Evolutionary conservation across 2,797 vertebrate genomes (phyloP).

Genomic region (Esox masquinongy): DNA sequence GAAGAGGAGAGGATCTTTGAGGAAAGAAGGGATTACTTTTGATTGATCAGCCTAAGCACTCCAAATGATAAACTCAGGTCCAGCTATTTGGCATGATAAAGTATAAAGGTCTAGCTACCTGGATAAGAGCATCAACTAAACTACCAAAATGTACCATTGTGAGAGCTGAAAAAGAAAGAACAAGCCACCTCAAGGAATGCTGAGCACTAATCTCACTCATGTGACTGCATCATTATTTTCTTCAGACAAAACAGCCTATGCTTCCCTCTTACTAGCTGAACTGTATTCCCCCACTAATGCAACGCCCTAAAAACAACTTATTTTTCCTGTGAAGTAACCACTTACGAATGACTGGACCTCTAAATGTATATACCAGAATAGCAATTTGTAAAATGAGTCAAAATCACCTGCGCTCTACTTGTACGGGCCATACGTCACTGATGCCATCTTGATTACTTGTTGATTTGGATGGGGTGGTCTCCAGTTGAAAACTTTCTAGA

Average conservation of each 20-base stretch:
- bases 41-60: not conserved
- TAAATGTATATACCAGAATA: not conserved
- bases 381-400: not conserved
- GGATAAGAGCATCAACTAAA: not conserved
- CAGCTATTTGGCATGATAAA: not conserved
- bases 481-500: conserved; percentile 89
- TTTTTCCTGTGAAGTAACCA: not conserved
- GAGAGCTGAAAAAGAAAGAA: not conserved
- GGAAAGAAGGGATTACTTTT: not conserved
- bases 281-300: not conserved
- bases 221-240: conserved; percentile 51
- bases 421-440: conserved; percentile 84
- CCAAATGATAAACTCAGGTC: not conserved
- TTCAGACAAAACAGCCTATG: conserved; percentile 21
- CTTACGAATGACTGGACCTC: not conserved
- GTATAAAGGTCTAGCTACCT: not conserved
- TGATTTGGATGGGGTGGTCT: conserved; percentile 83
- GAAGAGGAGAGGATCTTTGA: conserved; percentile 84
- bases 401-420: conserved; percentile 85
- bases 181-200: conserved; percentile 29
- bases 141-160: not conserved
- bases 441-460: conserved; percentile 76
- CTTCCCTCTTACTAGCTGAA: conserved; percentile 22
- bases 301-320: conserved; percentile 1
- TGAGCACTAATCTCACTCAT: conserved; percentile 61